These are phyloP conservation scores for Mohoua ochrocephala DNA, from an alignment of 2,113 vertebrate species.

Conservation along the genomic window DNA sequence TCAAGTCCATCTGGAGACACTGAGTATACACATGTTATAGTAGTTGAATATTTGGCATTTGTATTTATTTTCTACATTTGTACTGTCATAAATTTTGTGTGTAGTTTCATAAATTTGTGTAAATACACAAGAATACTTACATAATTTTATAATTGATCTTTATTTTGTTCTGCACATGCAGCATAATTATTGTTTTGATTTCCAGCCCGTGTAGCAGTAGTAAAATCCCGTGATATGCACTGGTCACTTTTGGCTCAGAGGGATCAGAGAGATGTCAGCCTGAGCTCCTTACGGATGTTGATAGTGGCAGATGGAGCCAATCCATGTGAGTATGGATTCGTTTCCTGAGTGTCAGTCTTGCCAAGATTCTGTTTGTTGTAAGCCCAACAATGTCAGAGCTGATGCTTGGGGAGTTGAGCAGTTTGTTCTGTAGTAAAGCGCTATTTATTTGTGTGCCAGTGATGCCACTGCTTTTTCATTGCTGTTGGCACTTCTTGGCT, in stretches of 20 bases:
- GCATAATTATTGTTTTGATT: not conserved
- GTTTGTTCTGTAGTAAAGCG: not conserved
- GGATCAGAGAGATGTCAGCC: constrained; percentile 89
- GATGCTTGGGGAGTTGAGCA: not conserved
- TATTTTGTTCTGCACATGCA: not conserved
- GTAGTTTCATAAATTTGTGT: not conserved
- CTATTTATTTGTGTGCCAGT: not conserved
- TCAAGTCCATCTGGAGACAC: not conserved
- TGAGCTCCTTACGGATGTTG: constrained; percentile 91
- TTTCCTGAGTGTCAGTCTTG: not conserved
- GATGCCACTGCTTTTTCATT: not conserved
- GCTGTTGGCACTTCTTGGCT: not conserved
- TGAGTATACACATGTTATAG: fast-evolving
- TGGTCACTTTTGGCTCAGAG: constrained; percentile 95
- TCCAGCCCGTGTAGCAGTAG: constrained; percentile 85
- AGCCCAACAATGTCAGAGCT: not conserved
- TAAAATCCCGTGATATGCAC: constrained; percentile 97
- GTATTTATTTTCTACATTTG: not conserved
- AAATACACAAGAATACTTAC: not conserved
- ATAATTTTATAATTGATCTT: not conserved
- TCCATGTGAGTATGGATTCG: constrained; percentile 81
- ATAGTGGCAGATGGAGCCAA: constrained; percentile 94
- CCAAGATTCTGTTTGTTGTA: not conserved
- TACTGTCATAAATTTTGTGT: not conserved
- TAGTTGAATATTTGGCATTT: not conserved